These are phyloP conservation scores for Zosterops lateralis DNA, from an alignment of 2,113 vertebrate species.

Conservation along the genomic window DNA sequence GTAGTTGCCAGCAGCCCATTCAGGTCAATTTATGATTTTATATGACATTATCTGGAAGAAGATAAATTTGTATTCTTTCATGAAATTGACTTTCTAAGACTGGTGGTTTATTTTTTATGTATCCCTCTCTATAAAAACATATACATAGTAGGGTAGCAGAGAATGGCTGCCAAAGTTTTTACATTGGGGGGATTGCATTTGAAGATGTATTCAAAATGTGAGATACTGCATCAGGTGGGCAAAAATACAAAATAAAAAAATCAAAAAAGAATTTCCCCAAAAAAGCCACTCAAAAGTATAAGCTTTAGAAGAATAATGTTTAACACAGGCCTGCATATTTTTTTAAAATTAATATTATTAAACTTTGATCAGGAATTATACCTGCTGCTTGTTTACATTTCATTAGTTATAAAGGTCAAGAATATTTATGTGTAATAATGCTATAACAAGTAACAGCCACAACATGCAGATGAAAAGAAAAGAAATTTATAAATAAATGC, in stretches of 20 bases:
- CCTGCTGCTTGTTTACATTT: background rate
- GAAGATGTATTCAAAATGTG: background rate
- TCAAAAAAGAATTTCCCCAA: accelerated
- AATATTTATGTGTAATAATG: background rate
- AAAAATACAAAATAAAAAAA: background rate
- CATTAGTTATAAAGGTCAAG: background rate
- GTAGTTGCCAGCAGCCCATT: background rate
- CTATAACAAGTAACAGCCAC: background rate
- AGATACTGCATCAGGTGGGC: background rate
- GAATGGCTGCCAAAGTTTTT: background rate
- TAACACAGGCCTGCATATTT: background rate
- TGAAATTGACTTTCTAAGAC: background rate
- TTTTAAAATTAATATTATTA: background rate
- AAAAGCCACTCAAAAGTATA: background rate
- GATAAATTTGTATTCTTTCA: background rate
- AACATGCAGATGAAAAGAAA: background rate
- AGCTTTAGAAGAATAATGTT: background rate
- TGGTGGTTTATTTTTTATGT: background rate
- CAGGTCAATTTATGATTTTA: background rate
- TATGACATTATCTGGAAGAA: background rate
- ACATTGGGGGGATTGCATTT: accelerated
- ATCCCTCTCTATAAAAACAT: accelerated
- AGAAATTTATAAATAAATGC: background rate
- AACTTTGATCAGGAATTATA: background rate
- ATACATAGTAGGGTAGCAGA: background rate